Evolutionary conservation across 2,113 vertebrate genomes (phyloP).

Genomic region (Mesocricetus auratus): DNA sequence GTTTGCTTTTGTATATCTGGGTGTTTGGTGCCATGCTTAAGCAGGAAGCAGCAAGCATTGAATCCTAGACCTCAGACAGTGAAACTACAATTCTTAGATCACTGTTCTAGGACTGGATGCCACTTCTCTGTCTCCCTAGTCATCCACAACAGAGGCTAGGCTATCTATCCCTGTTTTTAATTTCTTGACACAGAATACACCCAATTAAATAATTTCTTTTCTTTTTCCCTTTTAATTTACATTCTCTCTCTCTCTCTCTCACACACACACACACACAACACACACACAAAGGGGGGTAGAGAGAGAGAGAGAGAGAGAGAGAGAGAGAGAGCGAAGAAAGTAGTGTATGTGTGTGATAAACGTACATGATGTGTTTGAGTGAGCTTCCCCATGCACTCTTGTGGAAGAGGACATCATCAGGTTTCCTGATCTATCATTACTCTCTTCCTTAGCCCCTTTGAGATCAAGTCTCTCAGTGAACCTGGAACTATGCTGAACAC

Average conservation of each 20-base stretch:
- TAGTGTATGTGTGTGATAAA: neutral
- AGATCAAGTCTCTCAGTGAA: neutral
- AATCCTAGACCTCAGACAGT: neutral
- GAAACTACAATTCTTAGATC: neutral
- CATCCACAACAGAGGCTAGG: rapidly evolving
- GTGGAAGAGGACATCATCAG: too few relatives aligned
- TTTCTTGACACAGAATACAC: neutral
- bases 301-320: neutral
- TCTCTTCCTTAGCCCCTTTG: neutral
- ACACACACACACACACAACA: too few relatives aligned
- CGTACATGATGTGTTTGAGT: neutral
- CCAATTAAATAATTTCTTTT: neutral
- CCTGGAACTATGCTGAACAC: too few relatives aligned
- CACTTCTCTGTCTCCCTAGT: neutral
- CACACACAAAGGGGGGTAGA: too few relatives aligned
- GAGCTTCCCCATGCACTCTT: neutral
- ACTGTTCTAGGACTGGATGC: neutral
- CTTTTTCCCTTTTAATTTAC: too few relatives aligned
- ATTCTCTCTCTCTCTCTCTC: neutral
- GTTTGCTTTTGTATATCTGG: neutral
- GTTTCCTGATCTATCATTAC: neutral
- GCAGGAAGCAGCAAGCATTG: neutral
- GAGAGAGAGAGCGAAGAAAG: neutral
- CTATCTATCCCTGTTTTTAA: neutral
- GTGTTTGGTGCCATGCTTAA: neutral